Conservation (phyloP, 2,113 vertebrate species). For the Vulpes vulpes region DNA sequence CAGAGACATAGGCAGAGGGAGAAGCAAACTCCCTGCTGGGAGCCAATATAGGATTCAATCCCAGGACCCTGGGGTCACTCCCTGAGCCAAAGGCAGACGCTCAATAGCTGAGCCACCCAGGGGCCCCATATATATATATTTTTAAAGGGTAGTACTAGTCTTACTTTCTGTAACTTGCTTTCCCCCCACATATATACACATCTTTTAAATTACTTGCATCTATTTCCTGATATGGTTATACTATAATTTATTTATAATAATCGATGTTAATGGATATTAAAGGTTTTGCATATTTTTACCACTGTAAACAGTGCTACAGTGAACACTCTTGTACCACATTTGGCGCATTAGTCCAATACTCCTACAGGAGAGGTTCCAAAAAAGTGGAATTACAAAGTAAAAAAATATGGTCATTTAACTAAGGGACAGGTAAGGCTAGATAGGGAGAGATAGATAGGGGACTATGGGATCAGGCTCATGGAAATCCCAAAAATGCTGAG, state of each 20-base stretch:
- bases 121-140: background rate
- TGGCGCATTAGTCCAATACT: conserved; percentile 4
- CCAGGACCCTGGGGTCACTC: too few relatives aligned
- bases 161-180: conserved; percentile 19
- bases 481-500: too few relatives aligned
- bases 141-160: background rate
- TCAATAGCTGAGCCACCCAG: too few relatives aligned
- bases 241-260: conserved; percentile 53
- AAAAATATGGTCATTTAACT: background rate
- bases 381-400: conserved; percentile 25
- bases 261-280: background rate
- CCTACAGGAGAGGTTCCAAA: background rate
- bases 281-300: conserved; percentile 22
- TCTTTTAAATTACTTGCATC: conserved; percentile 30
- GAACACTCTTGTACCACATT: background rate
- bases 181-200: background rate
- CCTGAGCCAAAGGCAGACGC: too few relatives aligned
- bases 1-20: too few relatives aligned
- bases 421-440: too few relatives aligned
- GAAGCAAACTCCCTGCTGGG: too few relatives aligned
- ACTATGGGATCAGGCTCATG: too few relatives aligned
- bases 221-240: background rate
- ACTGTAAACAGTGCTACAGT: background rate
- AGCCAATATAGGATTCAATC: too few relatives aligned
- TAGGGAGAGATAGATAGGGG: too few relatives aligned